These are phyloP conservation scores for Chesias legatella DNA, from an alignment of 2,888 invertebrate species.

Conservation along the genomic window DNA sequence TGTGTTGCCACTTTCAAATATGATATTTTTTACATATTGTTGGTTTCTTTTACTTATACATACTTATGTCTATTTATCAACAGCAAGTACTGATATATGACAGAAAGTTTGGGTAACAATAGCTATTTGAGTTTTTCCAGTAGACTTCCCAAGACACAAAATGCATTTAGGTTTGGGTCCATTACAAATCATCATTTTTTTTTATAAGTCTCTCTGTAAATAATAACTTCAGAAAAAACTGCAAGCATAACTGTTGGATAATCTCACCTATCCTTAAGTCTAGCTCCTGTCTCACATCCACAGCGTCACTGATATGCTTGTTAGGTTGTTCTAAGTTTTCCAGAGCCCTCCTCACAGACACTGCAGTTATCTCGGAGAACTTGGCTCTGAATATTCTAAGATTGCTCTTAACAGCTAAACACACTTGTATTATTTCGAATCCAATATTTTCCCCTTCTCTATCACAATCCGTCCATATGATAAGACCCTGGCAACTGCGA, in stretches of 20 bases:
- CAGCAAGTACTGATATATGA: no score
- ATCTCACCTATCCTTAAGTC: slow-evolving; percentile 92
- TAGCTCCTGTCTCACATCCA: slow-evolving; percentile 94
- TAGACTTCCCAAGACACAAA: no score
- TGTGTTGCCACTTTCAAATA: no score
- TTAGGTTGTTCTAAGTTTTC: slow-evolving; percentile 90
- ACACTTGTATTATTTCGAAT: slow-evolving; percentile 96
- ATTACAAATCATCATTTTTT: no score
- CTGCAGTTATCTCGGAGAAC: slow-evolving; percentile 97
- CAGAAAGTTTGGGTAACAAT: no score
- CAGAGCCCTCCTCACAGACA: slow-evolving; percentile 90
- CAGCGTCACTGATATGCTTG: slow-evolving; percentile 91
- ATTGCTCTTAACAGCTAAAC: slow-evolving; percentile 87
- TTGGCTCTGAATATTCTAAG: slow-evolving; percentile 89
- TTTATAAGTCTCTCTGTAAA: no score
- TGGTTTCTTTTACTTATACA: no score
- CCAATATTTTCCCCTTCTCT: slow-evolving; percentile 99
- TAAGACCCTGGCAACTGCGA: slow-evolving; percentile 84
- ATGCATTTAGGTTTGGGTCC: no score
- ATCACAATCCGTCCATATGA: slow-evolving; percentile 99
- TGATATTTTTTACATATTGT: no score
- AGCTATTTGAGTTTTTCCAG: no score
- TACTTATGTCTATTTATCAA: no score
- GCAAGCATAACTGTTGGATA: background rate
- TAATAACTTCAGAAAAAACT: no score